Base-by-base conservation (phyloP, 2,113 vertebrate species). In the Climacteris rufus region DNA sequence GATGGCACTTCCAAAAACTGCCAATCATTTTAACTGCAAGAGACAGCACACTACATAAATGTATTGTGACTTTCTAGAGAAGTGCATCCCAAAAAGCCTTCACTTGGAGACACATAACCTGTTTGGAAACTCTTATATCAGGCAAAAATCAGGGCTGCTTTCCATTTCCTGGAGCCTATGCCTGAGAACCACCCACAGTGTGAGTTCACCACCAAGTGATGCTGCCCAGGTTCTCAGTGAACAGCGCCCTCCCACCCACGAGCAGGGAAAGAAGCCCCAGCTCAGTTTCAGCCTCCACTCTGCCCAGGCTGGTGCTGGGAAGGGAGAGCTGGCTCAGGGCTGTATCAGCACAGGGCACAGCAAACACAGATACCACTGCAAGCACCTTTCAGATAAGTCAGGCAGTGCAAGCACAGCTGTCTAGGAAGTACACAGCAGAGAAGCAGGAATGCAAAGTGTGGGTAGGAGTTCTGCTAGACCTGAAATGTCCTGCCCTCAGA, bases 201-300 rank as follows among this genome's bases (percentile, higher is more conserved):
- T 0, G 1, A 52, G 64, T 20, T 37, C 23, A n/a, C 7, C 59
- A 31, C 49, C 8, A 18, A 81, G 13, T n/a, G 49, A 35, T 0
- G 1, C 42, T 42, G 52, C 3, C 61, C 45, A 28, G 44, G 39
- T 33, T 74, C 66, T 56, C 63, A 16, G 21, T 7, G 33, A 21
- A 50, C 25, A 49, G 25, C 4, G 28, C 10, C 15, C 20, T n/a
- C 15, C 13, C 69, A 33, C 3, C 19, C 63, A n/a, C 0, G 2
- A 81, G 77, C 49, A 64, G 72, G 21, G 77, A 66, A 42, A 13
- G 24, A 33, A 56, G 33, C 72, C 70, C 28, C 54, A 63, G 64
- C 53, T 83, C 45, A 12, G 45, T 89, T 1, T 70, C 50, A 9
- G 10, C 27, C 28, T 52, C 50, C 47, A 49, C 40, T 88, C 33